Evolutionary conservation across 2,797 vertebrate species (phyloP), one percentile per base, ranked within the genome.

Genomic region (Oophaga sylvatica): DNA sequence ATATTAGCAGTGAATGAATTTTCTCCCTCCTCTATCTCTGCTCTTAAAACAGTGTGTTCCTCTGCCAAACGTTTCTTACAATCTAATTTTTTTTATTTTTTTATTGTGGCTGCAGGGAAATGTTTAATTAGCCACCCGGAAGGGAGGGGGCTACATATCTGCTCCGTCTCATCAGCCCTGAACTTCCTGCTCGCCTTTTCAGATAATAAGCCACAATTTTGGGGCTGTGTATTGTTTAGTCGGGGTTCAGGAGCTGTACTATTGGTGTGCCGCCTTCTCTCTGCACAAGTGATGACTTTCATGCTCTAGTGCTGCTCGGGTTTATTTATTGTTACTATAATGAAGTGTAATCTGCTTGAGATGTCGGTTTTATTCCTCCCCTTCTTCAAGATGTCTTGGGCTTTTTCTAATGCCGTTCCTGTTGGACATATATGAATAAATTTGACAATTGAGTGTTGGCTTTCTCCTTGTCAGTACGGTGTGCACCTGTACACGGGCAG

Each of bases 81-180:
- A 91, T 81, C 76, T 56, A 91, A 91, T 73, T 81, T 56, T 81
- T 77, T 73, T 70, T 41, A 48, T 45, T 92, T 93, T 91, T 20
- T 75, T 76, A 90, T 92, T 88, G 89, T 84, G 90, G 90, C 90
- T 91, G 88, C 87, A 88, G 92, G 90, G 92, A 86, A 91, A 86
- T 87, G 90, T 91, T 93, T 93, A 93, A 92, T 93, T 92, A 93
- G 91, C 86, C 90, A 88, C 87, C 91, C 90, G 68, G 83, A 92
- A 91, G 90, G 90, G 90, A 67, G 41, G 90, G 77, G 41, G n/a
- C 76, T 75, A 26, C 57, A 31, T 73, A 67, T 31, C 53, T 22
- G 29, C 57, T 80, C 57, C 3, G 4, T 35, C 81, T 68, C 60
- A 26, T 73, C 19, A 22, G 26, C 67, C 35, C 56, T 31, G 65